These are phyloP conservation scores for Lepidurus couesii DNA, from an alignment of 1,140 invertebrate genomes.

Conservation along the genomic window DNA sequence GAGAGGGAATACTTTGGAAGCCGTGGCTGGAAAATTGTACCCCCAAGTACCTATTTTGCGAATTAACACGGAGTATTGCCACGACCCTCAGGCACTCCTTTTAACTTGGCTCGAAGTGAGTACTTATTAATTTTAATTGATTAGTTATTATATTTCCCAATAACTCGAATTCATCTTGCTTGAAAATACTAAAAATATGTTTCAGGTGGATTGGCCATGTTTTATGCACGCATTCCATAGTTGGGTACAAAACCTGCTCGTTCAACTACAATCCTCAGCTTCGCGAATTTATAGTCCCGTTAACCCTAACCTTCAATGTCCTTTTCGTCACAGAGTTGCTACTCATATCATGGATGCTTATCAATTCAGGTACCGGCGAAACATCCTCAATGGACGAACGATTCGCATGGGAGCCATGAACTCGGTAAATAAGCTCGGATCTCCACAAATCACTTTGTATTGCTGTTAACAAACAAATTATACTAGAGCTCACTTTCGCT, in stretches of 20 bases:
- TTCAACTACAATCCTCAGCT: neutral
- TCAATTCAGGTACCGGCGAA: neutral
- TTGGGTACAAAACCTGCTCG: neutral
- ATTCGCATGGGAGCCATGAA: neutral
- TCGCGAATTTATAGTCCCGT: neutral
- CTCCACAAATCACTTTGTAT: neutral
- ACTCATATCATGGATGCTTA: neutral
- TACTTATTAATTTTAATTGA: too few relatives aligned
- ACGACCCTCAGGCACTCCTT: neutral
- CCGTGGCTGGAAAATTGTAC: neutral
- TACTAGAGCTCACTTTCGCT: neutral
- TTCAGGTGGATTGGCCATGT: neutral
- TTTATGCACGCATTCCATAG: neutral
- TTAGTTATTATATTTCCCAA: too few relatives aligned
- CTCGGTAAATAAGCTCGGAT: neutral
- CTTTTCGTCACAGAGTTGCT: neutral
- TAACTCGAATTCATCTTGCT: neutral
- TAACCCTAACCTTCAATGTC: neutral
- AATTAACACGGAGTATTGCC: neutral
- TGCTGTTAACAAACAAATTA: neutral
- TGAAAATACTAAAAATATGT: neutral
- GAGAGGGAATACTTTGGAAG: slow-evolving; percentile 1
- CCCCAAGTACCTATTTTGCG: neutral
- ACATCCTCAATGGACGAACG: neutral
- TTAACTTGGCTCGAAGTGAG: neutral